A percentile compares a stretch with the other conserved stretches of the same genome.
phyloP scores from a whole-genome alignment of 2,113 vertebrate species.

The Cygnus buccinator region DNA sequence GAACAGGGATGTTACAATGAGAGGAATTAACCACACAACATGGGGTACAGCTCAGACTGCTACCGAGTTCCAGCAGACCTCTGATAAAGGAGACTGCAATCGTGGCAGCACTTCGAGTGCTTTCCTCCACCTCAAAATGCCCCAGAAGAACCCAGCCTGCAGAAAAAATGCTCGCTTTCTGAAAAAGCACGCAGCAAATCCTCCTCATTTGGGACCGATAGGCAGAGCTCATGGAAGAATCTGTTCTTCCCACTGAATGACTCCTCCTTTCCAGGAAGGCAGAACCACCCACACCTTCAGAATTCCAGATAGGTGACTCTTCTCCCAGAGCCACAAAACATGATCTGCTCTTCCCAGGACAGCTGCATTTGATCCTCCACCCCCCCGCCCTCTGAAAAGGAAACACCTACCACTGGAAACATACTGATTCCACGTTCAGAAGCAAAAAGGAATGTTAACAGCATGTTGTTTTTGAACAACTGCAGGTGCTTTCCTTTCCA shows the following conservation, averaged over 20 bases:
- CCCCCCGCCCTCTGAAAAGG: not conserved
- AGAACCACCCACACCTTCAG: constrained; percentile 15
- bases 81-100: accelerated
- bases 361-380: not conserved
- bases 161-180: constrained; percentile 8
- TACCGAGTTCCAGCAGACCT: not conserved
- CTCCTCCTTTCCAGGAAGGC: constrained; percentile 20
- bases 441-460: not conserved
- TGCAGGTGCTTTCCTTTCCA: not conserved
- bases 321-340: not conserved
- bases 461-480: not conserved
- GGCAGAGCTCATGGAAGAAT: not conserved
- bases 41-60: not conserved
- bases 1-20: not conserved
- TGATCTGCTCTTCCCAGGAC: not conserved
- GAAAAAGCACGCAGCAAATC: not conserved
- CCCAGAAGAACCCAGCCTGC: not conserved
- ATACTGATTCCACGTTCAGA: not conserved
- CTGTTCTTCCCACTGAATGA: not conserved
- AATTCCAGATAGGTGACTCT: not conserved
- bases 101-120: not conserved
- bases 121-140: not conserved
- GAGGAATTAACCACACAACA: not conserved
- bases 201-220: not conserved
- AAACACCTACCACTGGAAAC: constrained; percentile 11